A percentile compares a stretch with the other conserved stretches of the same genome.
Conservation (phyloP, 2,888 invertebrate genomes). For the Leuctra nigra region DNA sequence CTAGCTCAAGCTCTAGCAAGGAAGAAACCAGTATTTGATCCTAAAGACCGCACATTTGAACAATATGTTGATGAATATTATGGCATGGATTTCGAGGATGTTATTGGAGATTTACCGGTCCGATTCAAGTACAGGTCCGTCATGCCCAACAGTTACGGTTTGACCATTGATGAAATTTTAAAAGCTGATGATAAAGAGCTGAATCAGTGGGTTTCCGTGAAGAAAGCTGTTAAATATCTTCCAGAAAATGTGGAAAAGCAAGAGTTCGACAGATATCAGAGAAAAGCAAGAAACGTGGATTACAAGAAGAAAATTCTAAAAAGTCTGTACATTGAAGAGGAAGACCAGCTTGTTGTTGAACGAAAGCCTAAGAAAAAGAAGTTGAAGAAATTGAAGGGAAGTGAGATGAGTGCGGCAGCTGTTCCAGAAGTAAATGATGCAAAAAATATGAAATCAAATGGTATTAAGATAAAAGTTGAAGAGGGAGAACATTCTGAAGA, state of each 20-base stretch:
- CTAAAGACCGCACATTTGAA: conserved; percentile 66
- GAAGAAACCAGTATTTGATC: conserved; percentile 81
- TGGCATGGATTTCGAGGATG: conserved; percentile 90
- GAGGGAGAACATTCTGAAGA: neutral
- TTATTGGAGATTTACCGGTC: conserved; percentile 86
- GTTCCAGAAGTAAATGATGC: too few relatives aligned
- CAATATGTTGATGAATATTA: conserved; percentile 94
- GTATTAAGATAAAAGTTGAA: neutral
- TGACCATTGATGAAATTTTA: conserved; percentile 88
- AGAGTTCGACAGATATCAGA: neutral
- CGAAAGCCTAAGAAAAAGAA: conserved; percentile 35
- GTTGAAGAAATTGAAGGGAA: conserved; percentile 28
- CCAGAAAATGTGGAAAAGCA: conserved; percentile 63
- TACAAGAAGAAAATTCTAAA: neutral
- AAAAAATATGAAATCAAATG: neutral
- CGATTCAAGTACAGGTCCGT: conserved; percentile 87
- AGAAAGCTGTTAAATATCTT: conserved; percentile 73
- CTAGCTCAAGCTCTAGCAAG: conserved; percentile 64
- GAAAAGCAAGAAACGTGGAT: neutral
- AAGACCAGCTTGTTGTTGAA: conserved; percentile 22
- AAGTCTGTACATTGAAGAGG: neutral
- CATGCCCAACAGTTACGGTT: conserved; percentile 84
- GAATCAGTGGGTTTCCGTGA: conserved; percentile 92
- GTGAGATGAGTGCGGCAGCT: too few relatives aligned
- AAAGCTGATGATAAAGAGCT: conserved; percentile 87